Conservation (phyloP, 2,113 vertebrate genomes). For the Pitta sordida region DNA sequence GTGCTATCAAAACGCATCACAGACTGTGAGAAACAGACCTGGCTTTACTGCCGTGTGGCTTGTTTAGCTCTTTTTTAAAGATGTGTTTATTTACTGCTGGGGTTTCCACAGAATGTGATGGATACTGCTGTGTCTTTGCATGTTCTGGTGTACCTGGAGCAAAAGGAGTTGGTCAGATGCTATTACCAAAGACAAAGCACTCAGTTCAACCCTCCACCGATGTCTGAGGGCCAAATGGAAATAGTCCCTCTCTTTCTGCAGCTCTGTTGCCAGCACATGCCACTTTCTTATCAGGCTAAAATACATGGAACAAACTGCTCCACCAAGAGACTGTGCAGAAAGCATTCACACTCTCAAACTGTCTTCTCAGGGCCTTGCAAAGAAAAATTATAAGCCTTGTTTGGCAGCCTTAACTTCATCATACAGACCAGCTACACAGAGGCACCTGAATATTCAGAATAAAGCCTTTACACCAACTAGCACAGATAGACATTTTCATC, state of each 20-base stretch:
- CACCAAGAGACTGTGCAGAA: background rate
- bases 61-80: background rate
- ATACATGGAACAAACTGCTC: fast-evolving
- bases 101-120: background rate
- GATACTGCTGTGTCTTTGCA: background rate
- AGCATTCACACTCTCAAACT: background rate
- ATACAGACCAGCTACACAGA: background rate
- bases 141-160: background rate
- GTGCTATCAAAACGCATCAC: background rate
- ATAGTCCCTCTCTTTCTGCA: background rate
- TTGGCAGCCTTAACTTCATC: background rate
- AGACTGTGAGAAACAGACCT: background rate
- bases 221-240: background rate
- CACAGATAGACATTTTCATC: background rate
- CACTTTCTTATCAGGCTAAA: background rate
- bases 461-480: background rate
- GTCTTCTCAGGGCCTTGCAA: background rate
- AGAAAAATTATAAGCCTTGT: background rate
- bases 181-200: background rate
- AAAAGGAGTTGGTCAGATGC: background rate
- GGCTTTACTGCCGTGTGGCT: background rate
- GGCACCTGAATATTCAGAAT: background rate
- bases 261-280: fast-evolving
- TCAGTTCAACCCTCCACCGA: background rate
- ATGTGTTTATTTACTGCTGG: background rate